Base-by-base conservation (phyloP, 2,797 vertebrate species). In the Graptemys geographica region DNA sequence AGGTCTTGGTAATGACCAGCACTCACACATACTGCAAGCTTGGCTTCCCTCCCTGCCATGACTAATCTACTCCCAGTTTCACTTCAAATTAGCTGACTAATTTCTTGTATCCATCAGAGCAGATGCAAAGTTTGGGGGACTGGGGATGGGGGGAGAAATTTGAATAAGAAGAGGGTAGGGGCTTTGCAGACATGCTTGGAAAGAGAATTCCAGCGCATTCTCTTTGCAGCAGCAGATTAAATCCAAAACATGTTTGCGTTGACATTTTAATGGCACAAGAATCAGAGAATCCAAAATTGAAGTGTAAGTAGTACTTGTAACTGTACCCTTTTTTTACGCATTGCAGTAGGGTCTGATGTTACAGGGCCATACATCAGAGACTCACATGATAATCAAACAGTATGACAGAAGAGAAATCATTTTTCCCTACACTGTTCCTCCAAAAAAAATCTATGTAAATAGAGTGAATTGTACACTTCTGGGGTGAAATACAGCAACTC, bases 121-220 rank as follows among this genome's bases (percentile, higher is more conserved):
- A 47, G 41, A 15, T 0, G 15, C 13, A 9, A 49, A 72, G 72
- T 44, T 44, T 0, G 0, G 4, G 2, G 4, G 5, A 87, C 76
- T 85, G 49, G 19, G 56, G 31, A 72, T 88, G 51, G 59, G 33
- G 12, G 6, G 16, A 3, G 41, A 86, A 74, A 80, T 2, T 3
- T 47, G 13, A 72, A 72, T 0, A 1, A 88, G 79, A 92, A 65
- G 23, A 44, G 88, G 19, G 84, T 0, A 0, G 27, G 44, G 62
- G 33, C 82, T 89, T 74, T 83, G 88, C 91, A 81, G 90, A 37
- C 79, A 0, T 3, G 57, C 19, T 90, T 79, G 79, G 89, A 47
- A 65, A n/a, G 65, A 1, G 65, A 90, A 84, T 78, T 94, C 86
- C 83, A 82, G 74, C 37, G 52, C 56, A 11, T 5, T 28, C 41